Conservation (phyloP, 2,797 vertebrate genomes). For the Lagodon rhomboides region DNA sequence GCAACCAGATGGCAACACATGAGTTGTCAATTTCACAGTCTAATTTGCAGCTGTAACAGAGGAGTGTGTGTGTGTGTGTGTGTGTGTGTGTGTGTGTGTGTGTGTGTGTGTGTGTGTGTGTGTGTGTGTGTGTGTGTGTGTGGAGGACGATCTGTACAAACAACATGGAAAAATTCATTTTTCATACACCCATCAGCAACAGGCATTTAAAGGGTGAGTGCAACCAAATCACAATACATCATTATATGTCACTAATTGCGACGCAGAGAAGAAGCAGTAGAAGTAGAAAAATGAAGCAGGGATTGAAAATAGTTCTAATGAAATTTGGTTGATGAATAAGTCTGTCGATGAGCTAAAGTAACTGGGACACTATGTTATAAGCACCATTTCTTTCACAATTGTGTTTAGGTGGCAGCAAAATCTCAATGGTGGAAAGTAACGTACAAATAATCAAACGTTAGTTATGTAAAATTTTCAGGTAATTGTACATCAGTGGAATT, state of each 20-base stretch:
- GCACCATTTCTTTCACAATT: background rate
- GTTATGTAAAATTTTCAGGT: too few relatives aligned
- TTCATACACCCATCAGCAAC: background rate
- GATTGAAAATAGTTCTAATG: background rate
- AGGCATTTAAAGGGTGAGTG: slow-evolving; percentile 9
- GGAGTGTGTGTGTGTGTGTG: slow-evolving; percentile 25
- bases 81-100: slow-evolving; percentile 19
- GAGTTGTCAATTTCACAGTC: slow-evolving; percentile 84
- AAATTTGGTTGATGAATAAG: background rate
- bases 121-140: slow-evolving; percentile 20
- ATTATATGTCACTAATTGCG: background rate
- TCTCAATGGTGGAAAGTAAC: background rate
- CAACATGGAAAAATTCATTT: slow-evolving; percentile 23
- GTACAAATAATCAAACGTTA: background rate
- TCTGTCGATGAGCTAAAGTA: background rate
- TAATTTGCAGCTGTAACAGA: slow-evolving; percentile 81
- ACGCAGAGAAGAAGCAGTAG: background rate
- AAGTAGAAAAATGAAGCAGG: background rate
- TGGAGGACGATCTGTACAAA: slow-evolving; percentile 37
- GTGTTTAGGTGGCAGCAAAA: background rate
- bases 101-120: slow-evolving; percentile 20
- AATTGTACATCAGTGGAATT: background rate
- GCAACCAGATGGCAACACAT: slow-evolving; percentile 82
- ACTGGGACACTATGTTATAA: background rate
- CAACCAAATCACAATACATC: background rate